A percentile compares a stretch with the other conserved stretches of the same genome.
Evolutionary conservation across 2,113 vertebrate genomes (phyloP).

Genomic region (Cisticola juncidis): DNA sequence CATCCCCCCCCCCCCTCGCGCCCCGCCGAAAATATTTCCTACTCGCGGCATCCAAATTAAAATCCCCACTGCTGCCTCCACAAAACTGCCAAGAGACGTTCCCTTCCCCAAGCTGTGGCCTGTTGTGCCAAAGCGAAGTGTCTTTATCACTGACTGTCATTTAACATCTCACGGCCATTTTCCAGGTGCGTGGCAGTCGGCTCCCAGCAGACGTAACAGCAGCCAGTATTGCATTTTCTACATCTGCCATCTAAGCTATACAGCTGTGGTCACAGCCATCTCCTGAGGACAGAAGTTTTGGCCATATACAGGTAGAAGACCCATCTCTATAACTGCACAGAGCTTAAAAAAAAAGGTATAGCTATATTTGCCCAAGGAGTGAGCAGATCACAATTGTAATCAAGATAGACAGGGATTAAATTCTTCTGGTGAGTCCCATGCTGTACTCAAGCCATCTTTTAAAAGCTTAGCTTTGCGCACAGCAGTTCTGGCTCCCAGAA

Average conservation of each 20-base stretch:
- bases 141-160: not conserved
- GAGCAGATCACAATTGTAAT: not conserved
- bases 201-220: not conserved
- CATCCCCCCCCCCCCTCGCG: not conserved
- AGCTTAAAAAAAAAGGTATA: not conserved
- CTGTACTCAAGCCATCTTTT: not conserved
- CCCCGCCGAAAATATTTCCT: not conserved
- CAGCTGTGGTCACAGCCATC: not conserved
- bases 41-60: not conserved
- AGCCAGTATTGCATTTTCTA: not conserved
- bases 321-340: accelerated
- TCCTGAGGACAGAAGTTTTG: not conserved
- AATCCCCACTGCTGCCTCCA: not conserved
- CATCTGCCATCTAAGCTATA: not conserved
- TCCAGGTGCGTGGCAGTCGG: not conserved
- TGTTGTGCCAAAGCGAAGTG: not conserved
- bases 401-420: not conserved
- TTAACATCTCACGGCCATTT: not conserved
- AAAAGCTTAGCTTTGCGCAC: not conserved
- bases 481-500: not conserved
- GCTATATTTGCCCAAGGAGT: not conserved
- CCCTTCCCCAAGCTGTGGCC: not conserved
- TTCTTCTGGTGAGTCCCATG: not conserved
- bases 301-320: not conserved
- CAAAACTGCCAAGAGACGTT: not conserved